phyloP scores from a whole-genome alignment of 2,888 invertebrate species.

The Syrphus vitripennis region DNA sequence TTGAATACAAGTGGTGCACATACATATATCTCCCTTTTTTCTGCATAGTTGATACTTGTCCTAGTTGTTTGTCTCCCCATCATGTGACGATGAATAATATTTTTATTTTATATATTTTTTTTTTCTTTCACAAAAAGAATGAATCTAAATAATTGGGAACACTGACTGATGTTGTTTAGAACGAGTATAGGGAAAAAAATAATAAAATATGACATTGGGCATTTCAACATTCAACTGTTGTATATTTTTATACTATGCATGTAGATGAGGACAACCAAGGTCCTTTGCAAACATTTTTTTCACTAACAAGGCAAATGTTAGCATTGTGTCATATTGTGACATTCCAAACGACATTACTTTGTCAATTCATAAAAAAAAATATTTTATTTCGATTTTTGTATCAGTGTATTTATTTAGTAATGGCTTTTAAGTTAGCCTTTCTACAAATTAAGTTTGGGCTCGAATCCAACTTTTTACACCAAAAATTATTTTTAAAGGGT shows the following conservation, averaged over 20 bases:
- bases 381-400: too few relatives aligned
- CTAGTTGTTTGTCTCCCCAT: not conserved
- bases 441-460: too few relatives aligned
- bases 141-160: not conserved
- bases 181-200: not conserved
- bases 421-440: too few relatives aligned
- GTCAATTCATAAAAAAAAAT: not conserved
- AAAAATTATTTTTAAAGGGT: too few relatives aligned
- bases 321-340: not conserved
- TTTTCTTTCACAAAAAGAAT: not conserved
- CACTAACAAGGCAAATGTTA: conserved; percentile 2
- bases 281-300: not conserved
- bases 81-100: not conserved
- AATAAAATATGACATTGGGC: not conserved
- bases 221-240: not conserved
- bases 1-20: not conserved
- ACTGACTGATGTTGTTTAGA: not conserved
- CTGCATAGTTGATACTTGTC: not conserved
- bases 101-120: not conserved
- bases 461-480: too few relatives aligned
- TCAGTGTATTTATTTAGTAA: not conserved
- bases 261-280: not conserved
- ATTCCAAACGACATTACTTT: not conserved
- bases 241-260: not conserved
- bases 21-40: not conserved